These are phyloP conservation scores for Malurus cyaneus DNA, from an alignment of 2,113 vertebrate species.

Conservation along the genomic window DNA sequence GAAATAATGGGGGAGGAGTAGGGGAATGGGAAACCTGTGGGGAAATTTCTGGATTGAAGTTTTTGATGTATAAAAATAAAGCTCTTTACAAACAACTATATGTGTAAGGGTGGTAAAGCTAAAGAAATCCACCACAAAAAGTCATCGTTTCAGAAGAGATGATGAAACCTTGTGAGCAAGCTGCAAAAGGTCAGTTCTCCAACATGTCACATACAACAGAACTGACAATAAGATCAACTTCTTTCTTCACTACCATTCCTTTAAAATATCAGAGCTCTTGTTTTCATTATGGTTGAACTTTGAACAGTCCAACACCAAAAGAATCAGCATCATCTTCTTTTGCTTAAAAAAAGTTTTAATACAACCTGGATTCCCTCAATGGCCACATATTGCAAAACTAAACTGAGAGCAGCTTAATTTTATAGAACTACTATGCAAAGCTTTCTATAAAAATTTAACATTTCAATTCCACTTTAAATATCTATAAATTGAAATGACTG, in stretches of 20 bases:
- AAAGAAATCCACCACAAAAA: neutral
- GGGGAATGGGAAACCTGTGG: neutral
- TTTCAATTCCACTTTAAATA: neutral
- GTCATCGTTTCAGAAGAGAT: neutral
- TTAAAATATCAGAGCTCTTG: neutral
- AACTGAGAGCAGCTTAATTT: neutral
- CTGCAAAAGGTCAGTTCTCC: neutral
- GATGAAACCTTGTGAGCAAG: neutral
- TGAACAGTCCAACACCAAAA: neutral
- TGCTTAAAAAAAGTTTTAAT: neutral
- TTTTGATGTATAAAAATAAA: neutral
- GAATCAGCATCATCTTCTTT: rapidly evolving
- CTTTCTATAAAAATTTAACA: neutral
- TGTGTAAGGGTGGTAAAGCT: neutral
- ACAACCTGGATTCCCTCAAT: neutral
- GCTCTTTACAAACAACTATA: neutral
- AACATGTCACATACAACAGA: neutral
- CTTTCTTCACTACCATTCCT: neutral
- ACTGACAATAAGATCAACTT: neutral
- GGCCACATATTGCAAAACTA: neutral
- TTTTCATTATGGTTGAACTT: neutral
- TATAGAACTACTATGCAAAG: neutral
- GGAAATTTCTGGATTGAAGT: neutral
- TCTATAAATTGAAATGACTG: neutral
- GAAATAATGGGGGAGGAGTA: neutral